Evolutionary conservation across 2,888 invertebrate genomes (phyloP).

Genomic region (Phymatocera aterrima): DNA sequence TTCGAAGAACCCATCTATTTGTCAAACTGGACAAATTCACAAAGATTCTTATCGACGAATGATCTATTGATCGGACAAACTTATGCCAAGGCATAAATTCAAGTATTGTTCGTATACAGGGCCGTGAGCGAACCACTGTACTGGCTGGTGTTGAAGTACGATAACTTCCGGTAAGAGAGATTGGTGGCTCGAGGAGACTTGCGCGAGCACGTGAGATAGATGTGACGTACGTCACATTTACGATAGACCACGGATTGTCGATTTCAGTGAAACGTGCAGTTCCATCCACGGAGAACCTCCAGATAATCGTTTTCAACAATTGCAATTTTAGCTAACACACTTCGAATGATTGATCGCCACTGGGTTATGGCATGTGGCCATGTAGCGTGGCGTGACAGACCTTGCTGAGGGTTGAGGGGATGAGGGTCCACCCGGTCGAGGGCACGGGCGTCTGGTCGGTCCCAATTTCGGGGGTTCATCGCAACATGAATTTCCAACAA

Average conservation of each 20-base stretch:
- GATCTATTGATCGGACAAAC: neutral
- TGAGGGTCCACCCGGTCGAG: neutral
- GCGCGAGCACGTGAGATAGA: neutral
- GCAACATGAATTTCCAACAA: neutral
- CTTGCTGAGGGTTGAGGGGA: slow-evolving; percentile 15
- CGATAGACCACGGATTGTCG: neutral
- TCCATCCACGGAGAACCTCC: too few relatives aligned
- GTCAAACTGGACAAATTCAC: neutral
- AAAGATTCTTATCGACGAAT: neutral
- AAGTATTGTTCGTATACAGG: neutral
- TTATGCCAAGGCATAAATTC: neutral
- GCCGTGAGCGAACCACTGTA: slow-evolving; percentile 16
- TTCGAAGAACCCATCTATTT: too few relatives aligned
- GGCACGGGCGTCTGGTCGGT: slow-evolving; percentile 32
- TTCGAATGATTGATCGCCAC: slow-evolving; percentile 37
- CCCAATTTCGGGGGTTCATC: neutral
- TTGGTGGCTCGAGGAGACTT: slow-evolving; percentile 4
- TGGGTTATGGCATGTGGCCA: slow-evolving; percentile 39
- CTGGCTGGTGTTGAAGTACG: slow-evolving; percentile 13
- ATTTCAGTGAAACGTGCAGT: too few relatives aligned
- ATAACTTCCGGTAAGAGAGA: slow-evolving; percentile 19
- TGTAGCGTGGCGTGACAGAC: slow-evolving; percentile 38
- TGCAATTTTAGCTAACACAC: neutral
- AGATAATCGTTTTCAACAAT: neutral
- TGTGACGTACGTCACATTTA: neutral